These are phyloP conservation scores for Lasioglossum malachurum DNA, from an alignment of 2,888 invertebrate genomes.

Conservation along the genomic window DNA sequence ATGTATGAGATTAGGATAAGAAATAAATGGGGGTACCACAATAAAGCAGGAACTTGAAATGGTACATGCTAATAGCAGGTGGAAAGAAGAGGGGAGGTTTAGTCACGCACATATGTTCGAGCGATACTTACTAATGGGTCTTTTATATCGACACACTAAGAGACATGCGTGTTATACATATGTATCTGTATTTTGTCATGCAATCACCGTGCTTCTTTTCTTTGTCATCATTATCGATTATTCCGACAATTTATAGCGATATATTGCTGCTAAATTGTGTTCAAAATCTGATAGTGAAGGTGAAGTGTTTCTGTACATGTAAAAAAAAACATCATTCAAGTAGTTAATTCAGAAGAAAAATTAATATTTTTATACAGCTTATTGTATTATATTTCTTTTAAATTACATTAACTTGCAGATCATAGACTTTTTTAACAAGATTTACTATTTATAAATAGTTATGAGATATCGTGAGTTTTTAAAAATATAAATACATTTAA, in stretches of 20 bases:
- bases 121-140: conserved; percentile 55
- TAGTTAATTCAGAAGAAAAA: too few relatives aligned
- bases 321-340: too few relatives aligned
- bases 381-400: too few relatives aligned
- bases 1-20: conserved; percentile 54
- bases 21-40: conserved; percentile 66
- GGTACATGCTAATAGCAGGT: conserved; percentile 64
- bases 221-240: neutral
- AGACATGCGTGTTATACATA: conserved; percentile 28
- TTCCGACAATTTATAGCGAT: neutral
- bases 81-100: conserved; percentile 41
- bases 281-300: neutral
- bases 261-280: neutral
- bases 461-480: too few relatives aligned
- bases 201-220: conserved; percentile 29
- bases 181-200: conserved; percentile 22
- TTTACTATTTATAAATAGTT: too few relatives aligned
- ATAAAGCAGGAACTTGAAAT: conserved; percentile 65
- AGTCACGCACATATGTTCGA: conserved; percentile 68
- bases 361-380: too few relatives aligned
- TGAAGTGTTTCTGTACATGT: too few relatives aligned
- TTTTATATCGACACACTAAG: conserved; percentile 43
- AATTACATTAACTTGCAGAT: too few relatives aligned
- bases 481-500: too few relatives aligned
- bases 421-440: too few relatives aligned